Conservation (phyloP, 1,140 invertebrate genomes). For the Chironomus striatipennis region DNA sequence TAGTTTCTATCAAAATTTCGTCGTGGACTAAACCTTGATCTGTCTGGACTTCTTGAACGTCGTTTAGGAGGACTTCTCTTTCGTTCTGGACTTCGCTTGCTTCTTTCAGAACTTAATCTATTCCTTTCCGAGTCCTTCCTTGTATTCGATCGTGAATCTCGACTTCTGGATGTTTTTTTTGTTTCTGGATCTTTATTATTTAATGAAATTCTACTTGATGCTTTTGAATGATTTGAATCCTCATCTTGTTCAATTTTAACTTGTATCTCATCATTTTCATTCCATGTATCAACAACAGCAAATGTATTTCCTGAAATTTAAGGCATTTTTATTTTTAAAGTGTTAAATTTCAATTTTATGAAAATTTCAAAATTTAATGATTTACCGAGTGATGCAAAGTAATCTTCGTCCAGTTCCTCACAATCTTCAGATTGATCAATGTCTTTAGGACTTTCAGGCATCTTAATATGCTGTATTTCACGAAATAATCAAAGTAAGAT, state of each 20-base stretch:
- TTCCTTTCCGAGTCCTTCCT: neutral
- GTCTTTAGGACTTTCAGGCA: neutral
- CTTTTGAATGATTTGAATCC: neutral
- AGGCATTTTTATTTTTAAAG: neutral
- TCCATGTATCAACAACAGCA: neutral
- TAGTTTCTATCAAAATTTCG: too few relatives aligned
- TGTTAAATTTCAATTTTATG: neutral
- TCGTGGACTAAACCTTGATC: too few relatives aligned
- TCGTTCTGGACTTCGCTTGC: neutral
- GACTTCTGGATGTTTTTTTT: neutral
- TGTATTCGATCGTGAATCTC: neutral
- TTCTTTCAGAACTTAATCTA: neutral
- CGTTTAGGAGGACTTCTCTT: neutral
- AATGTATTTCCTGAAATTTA: neutral
- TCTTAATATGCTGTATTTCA: neutral
- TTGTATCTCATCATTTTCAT: neutral
- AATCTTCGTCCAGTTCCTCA: neutral
- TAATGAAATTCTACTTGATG: neutral
- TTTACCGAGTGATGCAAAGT: neutral
- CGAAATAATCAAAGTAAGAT: too few relatives aligned
- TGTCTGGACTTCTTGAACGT: too few relatives aligned
- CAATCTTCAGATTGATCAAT: neutral
- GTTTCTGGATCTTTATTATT: neutral
- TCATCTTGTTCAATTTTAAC: neutral
- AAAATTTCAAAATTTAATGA: neutral